Percentiles rank a stretch among this genome's conserved stretches.
Conservation (phyloP, 2,797 vertebrate species). For the Eospalax fontanierii region DNA sequence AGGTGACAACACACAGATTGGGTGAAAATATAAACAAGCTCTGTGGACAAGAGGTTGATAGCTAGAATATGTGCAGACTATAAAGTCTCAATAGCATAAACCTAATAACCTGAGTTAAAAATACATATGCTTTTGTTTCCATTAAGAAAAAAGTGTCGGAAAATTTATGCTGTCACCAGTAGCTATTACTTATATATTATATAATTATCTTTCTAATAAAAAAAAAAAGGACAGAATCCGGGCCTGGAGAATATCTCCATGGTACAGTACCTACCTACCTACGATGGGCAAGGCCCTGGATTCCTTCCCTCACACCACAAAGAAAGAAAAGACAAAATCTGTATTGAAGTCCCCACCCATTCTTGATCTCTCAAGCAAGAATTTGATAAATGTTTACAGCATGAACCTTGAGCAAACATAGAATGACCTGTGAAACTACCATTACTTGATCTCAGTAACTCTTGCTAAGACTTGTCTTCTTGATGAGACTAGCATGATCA, state of each 20-base stretch:
- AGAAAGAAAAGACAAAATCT: neutral
- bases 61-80: no score
- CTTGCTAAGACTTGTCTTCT: constrained; percentile 44
- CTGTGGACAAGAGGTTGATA: neutral
- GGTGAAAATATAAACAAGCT: neutral
- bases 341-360: neutral
- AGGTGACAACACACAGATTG: neutral
- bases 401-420: constrained; percentile 41
- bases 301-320: no score
- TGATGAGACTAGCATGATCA: constrained; percentile 8
- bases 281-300: neutral
- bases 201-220: neutral
- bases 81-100: neutral
- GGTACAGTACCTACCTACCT: no score
- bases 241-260: no score
- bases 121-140: neutral
- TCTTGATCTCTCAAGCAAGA: neutral
- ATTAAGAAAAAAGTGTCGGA: neutral
- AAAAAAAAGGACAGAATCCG: neutral
- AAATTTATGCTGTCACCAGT: neutral
- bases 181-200: neutral
- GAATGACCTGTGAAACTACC: neutral
- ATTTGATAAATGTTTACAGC: constrained; percentile 15
- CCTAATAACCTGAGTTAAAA: neutral
- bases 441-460: constrained; percentile 54